Percentiles rank a stretch among this genome's conserved stretches.
Conservation (phyloP, 2,888 invertebrate species). For the Thecocarcelia acutangulata region DNA sequence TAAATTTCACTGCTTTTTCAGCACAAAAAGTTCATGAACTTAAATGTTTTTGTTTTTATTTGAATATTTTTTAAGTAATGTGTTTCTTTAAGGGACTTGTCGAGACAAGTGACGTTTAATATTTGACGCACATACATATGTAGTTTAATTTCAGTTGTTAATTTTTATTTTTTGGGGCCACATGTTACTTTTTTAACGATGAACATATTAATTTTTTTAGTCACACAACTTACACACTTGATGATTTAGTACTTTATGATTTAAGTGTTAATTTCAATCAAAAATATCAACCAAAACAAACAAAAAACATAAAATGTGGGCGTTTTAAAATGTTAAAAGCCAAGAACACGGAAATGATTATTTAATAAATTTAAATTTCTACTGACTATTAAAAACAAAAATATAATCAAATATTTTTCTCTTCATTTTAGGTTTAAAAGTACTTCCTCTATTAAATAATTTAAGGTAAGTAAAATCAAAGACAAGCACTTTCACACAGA, state of each 20-base stretch:
- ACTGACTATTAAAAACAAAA: no score
- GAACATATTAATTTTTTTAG: slow-evolving; percentile 18
- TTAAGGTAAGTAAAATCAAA: slow-evolving; percentile 86
- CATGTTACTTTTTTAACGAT: slow-evolving; percentile 40
- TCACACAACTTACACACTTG: no score
- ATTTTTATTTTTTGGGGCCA: slow-evolving; percentile 53
- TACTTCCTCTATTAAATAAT: slow-evolving; percentile 92
- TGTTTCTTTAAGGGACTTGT: slow-evolving; percentile 20
- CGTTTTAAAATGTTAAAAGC: slow-evolving; percentile 8
- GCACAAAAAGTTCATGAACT: slow-evolving; percentile 59
- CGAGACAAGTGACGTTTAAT: slow-evolving; percentile 38
- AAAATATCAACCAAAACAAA: no score
- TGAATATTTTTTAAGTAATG: background rate
- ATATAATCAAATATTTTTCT: slow-evolving; percentile 67
- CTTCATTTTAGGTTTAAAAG: slow-evolving; percentile 89
- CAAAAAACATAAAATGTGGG: slow-evolving; percentile 26
- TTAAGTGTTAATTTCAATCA: no score
- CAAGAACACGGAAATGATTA: slow-evolving; percentile 53
- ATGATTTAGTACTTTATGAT: no score
- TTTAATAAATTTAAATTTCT: slow-evolving; percentile 19
- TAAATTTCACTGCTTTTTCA: background rate
- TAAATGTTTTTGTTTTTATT: slow-evolving; percentile 19
- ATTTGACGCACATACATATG: slow-evolving; percentile 6
- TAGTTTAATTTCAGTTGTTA: slow-evolving; percentile 21
- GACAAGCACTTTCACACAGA: background rate